Evolutionary conservation across 2,888 invertebrate species (phyloP).

Genomic region (Lathronympha strigana): DNA sequence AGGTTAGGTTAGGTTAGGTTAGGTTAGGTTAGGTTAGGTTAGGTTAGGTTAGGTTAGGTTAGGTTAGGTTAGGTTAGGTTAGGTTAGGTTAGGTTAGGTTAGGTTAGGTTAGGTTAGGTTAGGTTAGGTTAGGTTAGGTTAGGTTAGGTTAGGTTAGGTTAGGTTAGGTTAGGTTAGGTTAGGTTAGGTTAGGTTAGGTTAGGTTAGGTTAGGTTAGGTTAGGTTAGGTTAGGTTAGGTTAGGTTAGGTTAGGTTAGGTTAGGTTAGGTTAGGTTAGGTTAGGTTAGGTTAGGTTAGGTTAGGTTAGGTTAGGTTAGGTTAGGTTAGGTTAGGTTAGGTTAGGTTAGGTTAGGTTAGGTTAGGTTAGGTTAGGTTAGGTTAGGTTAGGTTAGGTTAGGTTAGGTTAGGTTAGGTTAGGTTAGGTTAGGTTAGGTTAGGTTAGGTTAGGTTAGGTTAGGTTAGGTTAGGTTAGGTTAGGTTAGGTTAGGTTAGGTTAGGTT

Average conservation of each 20-base stretch:
- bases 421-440: constrained; percentile 22
- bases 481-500: constrained; percentile 15
- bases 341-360: constrained; percentile 17
- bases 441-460: constrained; percentile 21
- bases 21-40: constrained; percentile 25
- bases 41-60: constrained; percentile 25
- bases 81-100: constrained; percentile 23
- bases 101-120: constrained; percentile 22
- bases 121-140: constrained; percentile 22
- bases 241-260: constrained; percentile 22
- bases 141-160: constrained; percentile 22
- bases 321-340: constrained; percentile 21
- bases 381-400: constrained; percentile 22
- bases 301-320: constrained; percentile 22
- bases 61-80: constrained; percentile 25
- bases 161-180: constrained; percentile 22
- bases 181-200: constrained; percentile 22
- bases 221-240: constrained; percentile 22
- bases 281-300: constrained; percentile 22
- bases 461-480: constrained; percentile 18
- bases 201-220: constrained; percentile 22
- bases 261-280: constrained; percentile 22
- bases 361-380: constrained; percentile 22
- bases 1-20: constrained; percentile 25
- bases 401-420: constrained; percentile 22